A percentile compares a stretch with the other conserved stretches of the same genome.
Conservation (phyloP, 2,888 invertebrate genomes). For the Pandemis corylana region DNA sequence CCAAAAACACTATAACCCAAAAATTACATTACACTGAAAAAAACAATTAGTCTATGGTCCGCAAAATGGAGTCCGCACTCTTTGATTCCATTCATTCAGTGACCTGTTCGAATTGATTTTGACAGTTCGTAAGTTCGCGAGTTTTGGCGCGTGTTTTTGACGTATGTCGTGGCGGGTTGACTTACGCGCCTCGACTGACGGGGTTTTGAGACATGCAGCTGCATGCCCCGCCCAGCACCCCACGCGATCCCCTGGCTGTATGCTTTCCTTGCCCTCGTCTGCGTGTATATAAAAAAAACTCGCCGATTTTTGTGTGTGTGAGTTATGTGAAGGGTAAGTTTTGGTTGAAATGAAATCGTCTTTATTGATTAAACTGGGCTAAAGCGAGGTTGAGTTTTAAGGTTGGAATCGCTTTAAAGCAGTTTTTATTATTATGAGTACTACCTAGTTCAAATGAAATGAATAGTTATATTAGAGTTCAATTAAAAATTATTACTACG, state of each 20-base stretch:
- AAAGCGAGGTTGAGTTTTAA: neutral
- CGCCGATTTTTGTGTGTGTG: conserved; percentile 52
- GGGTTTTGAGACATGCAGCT: conserved; percentile 74
- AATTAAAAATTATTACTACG: too few species aligned
- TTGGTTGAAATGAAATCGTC: conserved; percentile 48
- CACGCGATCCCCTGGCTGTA: conserved; percentile 70
- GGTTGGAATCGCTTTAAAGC: neutral
- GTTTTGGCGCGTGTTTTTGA: conserved; percentile 54
- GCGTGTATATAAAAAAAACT: conserved; percentile 71
- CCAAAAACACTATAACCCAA: conserved; percentile 74
- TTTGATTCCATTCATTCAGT: conserved; percentile 28
- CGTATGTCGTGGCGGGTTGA: conserved; percentile 70
- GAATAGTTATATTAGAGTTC: too few species aligned
- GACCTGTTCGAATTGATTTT: conserved; percentile 31
- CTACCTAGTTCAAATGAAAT: too few species aligned
- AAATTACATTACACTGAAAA: conserved; percentile 49
- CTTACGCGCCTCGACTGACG: conserved; percentile 77
- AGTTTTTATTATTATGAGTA: too few species aligned
- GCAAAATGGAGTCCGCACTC: conserved; percentile 10
- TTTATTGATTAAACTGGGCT: conserved; percentile 25
- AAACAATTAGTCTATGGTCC: conserved; percentile 13
- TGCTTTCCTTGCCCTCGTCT: conserved; percentile 70
- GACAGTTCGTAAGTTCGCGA: conserved; percentile 36
- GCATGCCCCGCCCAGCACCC: conserved; percentile 81
- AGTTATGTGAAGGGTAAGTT: conserved; percentile 57